Evolutionary conservation across 2,888 invertebrate species (phyloP), one percentile per base, ranked within the genome.

Genomic region (Drosophila aldrichi): DNA sequence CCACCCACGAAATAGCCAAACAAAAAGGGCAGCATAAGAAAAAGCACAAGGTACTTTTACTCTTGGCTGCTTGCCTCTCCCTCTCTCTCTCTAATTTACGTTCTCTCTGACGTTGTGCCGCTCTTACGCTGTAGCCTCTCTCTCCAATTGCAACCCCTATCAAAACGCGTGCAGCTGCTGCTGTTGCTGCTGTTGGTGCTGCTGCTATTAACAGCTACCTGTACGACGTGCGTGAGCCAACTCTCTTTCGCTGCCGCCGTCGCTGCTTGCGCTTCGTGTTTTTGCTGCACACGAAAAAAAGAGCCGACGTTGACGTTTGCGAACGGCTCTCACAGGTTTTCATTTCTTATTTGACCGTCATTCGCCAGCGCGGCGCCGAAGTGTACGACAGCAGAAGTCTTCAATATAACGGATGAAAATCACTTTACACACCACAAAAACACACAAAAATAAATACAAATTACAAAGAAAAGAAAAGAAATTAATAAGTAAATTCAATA

Each of bases 311-410:
- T 55, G 56, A 52, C 57, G 76, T 40, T 77, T 63, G 32, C n/a
- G n/a, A 60, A 64, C 79, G 77, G 77, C 77, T 77, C 81, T 83
- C 89, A 59, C 82, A 82, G 81, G 79, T 88, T 86, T 82, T 82
- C 87, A 83, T 83, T 85, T 87, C 89, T 86, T 88, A 89, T 89
- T 88, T 80, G 80, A 75, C 86, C 77, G 77, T 86, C 85, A 85
- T 82, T 85, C 84, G 84, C 88, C 84, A 85, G 82, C 80, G 80
- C 85, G 87, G 81, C 83, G 83, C 79, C 87, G 87, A 84, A 79
- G 84, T 81, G 81, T 79, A 81, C 85, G 81, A 83, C 74, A 83
- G 86, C 79, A 84, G 73, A 72, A 81, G 79, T 84, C 85, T 76
- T 76, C 71, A 79, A 71, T 75, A 77, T 65, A 71, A 75, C 80